Conservation (phyloP, 2,113 vertebrate species). For the Ptilorrhoa leucosticta region DNA sequence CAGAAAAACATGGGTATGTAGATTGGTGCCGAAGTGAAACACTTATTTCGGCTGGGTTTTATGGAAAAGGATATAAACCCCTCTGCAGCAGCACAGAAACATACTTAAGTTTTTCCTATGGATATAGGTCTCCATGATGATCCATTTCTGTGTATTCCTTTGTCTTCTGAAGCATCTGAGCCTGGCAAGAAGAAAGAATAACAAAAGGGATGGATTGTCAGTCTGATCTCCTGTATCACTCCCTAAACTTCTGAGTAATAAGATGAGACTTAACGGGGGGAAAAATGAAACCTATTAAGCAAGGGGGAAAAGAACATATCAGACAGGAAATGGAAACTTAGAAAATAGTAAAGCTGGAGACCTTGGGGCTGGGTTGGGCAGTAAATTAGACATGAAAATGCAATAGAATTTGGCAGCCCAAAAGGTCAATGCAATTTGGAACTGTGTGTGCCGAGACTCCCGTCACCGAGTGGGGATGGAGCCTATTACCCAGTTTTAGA, state of each 20-base stretch:
- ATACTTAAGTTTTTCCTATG: background rate
- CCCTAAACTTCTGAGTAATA: background rate
- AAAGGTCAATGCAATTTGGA: conserved; percentile 62
- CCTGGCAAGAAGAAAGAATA: background rate
- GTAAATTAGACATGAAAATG: conserved; percentile 61
- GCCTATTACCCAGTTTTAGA: conserved; percentile 17
- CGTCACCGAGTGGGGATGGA: background rate
- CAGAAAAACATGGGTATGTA: background rate
- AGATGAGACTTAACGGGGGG: background rate
- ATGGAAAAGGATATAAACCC: background rate
- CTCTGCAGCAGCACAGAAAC: background rate
- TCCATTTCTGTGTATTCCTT: background rate
- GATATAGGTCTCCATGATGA: background rate
- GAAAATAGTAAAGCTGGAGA: background rate
- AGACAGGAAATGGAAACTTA: background rate
- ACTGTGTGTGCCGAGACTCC: conserved; percentile 24
- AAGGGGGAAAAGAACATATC: background rate
- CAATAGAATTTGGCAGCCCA: conserved; percentile 58
- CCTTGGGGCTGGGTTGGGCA: conserved; percentile 33
- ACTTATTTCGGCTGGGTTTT: background rate
- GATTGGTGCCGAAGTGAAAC: background rate
- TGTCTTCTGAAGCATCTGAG: background rate
- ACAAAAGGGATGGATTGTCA: background rate
- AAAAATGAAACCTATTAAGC: background rate
- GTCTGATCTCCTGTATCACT: background rate